These are phyloP conservation scores for Gallinago nigripennis DNA, from an alignment of 2,797 vertebrate species.

Conservation along the genomic window DNA sequence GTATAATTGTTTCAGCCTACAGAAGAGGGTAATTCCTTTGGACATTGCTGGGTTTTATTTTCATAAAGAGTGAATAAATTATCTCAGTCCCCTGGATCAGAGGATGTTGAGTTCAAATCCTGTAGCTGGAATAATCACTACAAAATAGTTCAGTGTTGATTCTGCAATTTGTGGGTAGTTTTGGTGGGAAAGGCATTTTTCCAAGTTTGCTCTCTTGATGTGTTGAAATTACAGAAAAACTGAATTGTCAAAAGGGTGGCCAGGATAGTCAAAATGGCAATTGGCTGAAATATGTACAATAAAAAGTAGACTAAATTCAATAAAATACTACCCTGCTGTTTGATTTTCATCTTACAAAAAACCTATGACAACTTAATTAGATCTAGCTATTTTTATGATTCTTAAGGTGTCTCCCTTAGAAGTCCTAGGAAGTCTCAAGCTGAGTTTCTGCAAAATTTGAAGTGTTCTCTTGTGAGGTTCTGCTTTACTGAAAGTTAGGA, in stretches of 20 bases:
- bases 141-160: slow-evolving; percentile 72
- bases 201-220: slow-evolving; percentile 58
- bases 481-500: background rate
- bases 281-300: slow-evolving; percentile 17
- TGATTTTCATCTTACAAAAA: slow-evolving; percentile 16
- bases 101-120: slow-evolving; percentile 67
- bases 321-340: slow-evolving; percentile 19
- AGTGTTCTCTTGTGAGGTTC: background rate
- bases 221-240: slow-evolving; percentile 68
- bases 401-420: background rate
- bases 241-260: slow-evolving; percentile 60
- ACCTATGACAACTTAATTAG: slow-evolving; percentile 1
- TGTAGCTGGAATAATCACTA: slow-evolving; percentile 56
- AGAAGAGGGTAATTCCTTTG: slow-evolving; percentile 62
- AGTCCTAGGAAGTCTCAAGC: background rate
- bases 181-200: slow-evolving; percentile 66
- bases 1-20: slow-evolving; percentile 63
- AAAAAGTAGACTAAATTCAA: slow-evolving; percentile 33
- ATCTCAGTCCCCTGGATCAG: slow-evolving; percentile 59
- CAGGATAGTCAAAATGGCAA: slow-evolving; percentile 43
- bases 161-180: slow-evolving; percentile 76
- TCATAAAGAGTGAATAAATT: slow-evolving; percentile 65
- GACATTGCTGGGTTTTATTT: slow-evolving; percentile 61
- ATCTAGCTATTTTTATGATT: slow-evolving; percentile 3
- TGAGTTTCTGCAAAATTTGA: background rate